These are phyloP conservation scores for Australoheros scitulus DNA, from an alignment of 2,113 vertebrate species.

Conservation along the genomic window DNA sequence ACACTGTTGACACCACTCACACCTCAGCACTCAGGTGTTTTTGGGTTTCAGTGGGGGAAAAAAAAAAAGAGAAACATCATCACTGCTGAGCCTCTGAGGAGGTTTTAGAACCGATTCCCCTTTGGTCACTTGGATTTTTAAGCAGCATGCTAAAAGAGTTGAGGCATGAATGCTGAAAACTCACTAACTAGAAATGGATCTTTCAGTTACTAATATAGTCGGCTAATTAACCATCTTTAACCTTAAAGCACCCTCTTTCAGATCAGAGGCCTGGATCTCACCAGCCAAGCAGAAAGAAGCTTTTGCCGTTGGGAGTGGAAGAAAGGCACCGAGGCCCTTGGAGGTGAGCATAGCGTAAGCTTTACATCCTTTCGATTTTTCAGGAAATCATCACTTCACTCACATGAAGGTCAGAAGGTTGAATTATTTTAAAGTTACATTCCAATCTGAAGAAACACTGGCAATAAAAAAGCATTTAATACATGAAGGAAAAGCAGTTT, in stretches of 20 bases:
- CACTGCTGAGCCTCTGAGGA: background rate
- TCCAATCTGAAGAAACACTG: background rate
- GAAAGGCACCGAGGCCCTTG: too few relatives aligned
- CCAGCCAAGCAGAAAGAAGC: too few relatives aligned
- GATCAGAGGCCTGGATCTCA: too few relatives aligned
- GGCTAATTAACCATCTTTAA: background rate
- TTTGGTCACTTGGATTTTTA: background rate
- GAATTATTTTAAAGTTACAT: too few relatives aligned
- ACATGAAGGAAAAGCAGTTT: background rate
- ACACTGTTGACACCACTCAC: background rate
- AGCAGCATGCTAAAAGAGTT: background rate
- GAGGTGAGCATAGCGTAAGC: too few relatives aligned
- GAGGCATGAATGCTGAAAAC: background rate
- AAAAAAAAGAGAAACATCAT: background rate
- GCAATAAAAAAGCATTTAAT: background rate
- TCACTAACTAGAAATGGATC: fast-evolving
- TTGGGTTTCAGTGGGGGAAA: fast-evolving
- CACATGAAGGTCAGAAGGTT: too few relatives aligned
- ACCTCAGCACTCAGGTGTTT: background rate
- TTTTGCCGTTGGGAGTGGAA: too few relatives aligned
- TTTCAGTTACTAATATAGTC: background rate
- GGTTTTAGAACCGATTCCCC: background rate
- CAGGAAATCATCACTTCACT: too few relatives aligned
- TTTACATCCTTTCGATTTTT: too few relatives aligned
- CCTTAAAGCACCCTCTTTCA: background rate